Percentiles rank a stretch among this genome's conserved stretches.
These are phyloP conservation scores for Rhynchomys soricoides DNA, from an alignment of 2,113 vertebrate genomes.

Conservation along the genomic window DNA sequence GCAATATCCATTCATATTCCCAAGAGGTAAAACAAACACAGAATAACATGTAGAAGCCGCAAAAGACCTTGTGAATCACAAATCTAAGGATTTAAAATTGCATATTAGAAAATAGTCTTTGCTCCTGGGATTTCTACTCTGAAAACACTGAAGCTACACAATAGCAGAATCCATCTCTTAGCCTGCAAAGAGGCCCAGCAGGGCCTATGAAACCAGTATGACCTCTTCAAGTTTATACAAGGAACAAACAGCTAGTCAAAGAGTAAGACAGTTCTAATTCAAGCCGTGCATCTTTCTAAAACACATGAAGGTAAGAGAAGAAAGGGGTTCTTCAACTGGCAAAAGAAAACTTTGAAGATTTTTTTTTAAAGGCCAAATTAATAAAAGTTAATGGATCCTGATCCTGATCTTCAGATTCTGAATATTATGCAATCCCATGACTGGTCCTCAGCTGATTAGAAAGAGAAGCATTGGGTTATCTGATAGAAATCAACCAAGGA, in stretches of 20 bases:
- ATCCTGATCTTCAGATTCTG: neutral
- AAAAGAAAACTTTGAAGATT: neutral
- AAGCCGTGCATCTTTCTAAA: neutral
- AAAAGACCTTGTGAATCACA: neutral
- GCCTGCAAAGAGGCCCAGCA: neutral
- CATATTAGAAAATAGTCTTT: neutral
- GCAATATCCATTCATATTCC: neutral
- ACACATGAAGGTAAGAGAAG: neutral
- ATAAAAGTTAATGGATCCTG: constrained; percentile 29
- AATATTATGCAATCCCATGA: neutral
- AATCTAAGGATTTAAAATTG: neutral
- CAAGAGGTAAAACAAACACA: neutral
- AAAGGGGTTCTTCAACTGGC: neutral
- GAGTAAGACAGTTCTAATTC: neutral
- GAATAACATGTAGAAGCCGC: neutral
- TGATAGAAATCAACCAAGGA: neutral
- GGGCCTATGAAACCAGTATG: neutral
- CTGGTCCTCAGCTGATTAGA: neutral
- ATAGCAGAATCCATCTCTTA: neutral
- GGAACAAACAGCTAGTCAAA: neutral
- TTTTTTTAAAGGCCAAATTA: constrained; percentile 6
- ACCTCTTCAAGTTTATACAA: neutral
- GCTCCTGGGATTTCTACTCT: neutral
- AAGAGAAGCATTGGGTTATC: neutral
- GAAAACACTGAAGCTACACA: neutral